A percentile compares a stretch with the other conserved stretches of the same genome.
These are phyloP conservation scores for Butorides virescens DNA, from an alignment of 2,113 vertebrate species.

Conservation along the genomic window DNA sequence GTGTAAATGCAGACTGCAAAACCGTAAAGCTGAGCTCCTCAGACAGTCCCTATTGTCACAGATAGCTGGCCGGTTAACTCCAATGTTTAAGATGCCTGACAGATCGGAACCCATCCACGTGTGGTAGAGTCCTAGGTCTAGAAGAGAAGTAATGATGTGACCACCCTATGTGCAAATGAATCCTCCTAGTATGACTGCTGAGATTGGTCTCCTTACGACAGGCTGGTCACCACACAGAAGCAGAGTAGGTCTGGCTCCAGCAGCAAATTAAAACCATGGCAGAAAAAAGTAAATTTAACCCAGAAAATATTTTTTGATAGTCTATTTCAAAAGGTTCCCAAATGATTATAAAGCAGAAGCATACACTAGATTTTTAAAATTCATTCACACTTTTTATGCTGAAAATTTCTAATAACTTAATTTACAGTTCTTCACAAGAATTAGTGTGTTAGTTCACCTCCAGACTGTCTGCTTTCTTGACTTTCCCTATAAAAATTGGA, in stretches of 20 bases:
- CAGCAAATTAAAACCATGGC: not conserved
- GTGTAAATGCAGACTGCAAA: not conserved
- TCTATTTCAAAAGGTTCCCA: not conserved
- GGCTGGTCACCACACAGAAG: not conserved
- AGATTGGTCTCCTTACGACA: not conserved
- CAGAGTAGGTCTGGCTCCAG: not conserved
- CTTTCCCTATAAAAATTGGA: not conserved
- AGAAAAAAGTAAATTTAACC: not conserved
- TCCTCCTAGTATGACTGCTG: not conserved
- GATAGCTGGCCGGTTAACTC: not conserved
- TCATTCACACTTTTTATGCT: not conserved
- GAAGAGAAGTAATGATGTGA: not conserved
- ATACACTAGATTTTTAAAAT: not conserved
- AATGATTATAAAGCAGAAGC: not conserved
- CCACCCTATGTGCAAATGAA: not conserved
- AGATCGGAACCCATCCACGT: not conserved
- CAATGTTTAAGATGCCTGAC: not conserved
- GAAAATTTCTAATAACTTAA: not conserved
- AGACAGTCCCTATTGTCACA: not conserved
- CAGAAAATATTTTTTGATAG: not conserved
- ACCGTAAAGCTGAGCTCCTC: not conserved
- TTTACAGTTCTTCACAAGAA: not conserved
- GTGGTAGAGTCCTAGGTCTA: not conserved
- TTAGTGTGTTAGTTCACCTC: not conserved
- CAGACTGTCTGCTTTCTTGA: not conserved